Percentiles rank a stretch among this genome's conserved stretches.
Evolutionary conservation across 2,888 invertebrate genomes (phyloP).

Genomic region (Cheilosia variabilis): DNA sequence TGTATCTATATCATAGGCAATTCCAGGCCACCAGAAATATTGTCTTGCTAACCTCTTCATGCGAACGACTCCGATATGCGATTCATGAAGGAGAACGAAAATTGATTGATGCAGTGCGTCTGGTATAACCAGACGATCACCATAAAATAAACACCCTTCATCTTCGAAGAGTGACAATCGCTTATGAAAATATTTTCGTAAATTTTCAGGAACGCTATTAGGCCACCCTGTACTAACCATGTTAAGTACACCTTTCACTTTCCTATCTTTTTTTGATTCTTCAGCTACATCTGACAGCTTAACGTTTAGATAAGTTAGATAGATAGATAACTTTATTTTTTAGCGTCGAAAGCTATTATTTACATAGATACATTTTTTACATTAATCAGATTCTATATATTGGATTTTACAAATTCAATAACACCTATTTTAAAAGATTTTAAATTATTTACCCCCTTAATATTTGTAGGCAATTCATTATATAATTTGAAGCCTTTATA

Average conservation of each 20-base stretch:
- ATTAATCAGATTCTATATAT: too few relatives aligned
- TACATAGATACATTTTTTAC: too few relatives aligned
- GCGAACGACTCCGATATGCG: constrained; percentile 8
- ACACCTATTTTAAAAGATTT: too few relatives aligned
- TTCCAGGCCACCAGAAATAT: constrained; percentile 15
- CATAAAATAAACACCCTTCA: constrained; percentile 17
- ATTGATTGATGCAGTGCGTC: background rate
- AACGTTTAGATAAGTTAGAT: background rate
- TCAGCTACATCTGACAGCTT: background rate
- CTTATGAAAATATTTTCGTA: background rate
- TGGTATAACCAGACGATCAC: constrained; percentile 11
- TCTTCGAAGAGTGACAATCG: background rate
- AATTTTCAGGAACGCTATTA: background rate
- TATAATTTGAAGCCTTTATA: too few relatives aligned
- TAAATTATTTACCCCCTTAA: too few relatives aligned
- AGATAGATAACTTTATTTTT: too few relatives aligned
- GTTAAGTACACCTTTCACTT: background rate
- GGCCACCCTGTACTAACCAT: background rate
- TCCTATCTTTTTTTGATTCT: background rate
- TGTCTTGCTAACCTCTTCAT: constrained; percentile 5
- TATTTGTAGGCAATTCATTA: too few relatives aligned
- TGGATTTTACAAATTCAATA: too few relatives aligned
- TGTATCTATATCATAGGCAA: constrained; percentile 13
- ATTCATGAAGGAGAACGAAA: constrained; percentile 9
- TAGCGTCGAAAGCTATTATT: too few relatives aligned